A percentile compares a stretch with the other conserved stretches of the same genome.
These are phyloP conservation scores for Phymanthus crucifer DNA, from an alignment of 92 coral and sea anemone genomes.

Conservation along the genomic window DNA sequence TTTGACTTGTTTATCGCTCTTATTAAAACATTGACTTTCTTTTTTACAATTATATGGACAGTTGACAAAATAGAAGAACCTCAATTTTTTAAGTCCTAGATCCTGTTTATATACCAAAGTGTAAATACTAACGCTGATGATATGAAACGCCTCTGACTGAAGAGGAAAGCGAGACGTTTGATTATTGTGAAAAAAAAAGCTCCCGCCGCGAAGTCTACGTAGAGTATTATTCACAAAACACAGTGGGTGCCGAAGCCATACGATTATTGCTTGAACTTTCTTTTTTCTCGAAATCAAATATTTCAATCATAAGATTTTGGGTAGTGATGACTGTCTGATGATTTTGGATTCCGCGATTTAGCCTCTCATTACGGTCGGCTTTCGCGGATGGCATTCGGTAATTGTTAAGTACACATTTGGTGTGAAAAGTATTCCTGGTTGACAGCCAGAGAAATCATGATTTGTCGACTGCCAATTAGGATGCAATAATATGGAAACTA, in stretches of 20 bases:
- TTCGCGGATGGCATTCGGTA: not conserved
- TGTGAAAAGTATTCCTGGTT: conserved; percentile 20
- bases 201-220: not conserved
- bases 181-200: not conserved
- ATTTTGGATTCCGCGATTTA: not conserved
- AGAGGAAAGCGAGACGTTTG: not conserved
- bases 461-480: conserved; percentile 42
- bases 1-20: not conserved
- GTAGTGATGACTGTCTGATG: not conserved
- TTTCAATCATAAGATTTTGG: conserved; percentile 5
- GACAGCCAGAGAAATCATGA: conserved; percentile 31
- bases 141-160: no score
- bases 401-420: conserved; percentile 25
- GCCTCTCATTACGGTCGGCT: conserved; percentile 7
- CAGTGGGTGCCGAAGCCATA: not conserved
- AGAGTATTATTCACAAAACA: not conserved
- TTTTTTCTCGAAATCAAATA: not conserved
- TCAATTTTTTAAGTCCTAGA: not conserved
- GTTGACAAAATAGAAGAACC: not conserved
- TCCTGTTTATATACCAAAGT: not conserved
- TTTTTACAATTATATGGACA: not conserved
- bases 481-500: conserved; percentile 1
- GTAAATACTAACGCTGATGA: no score
- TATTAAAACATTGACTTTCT: not conserved
- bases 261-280: not conserved